Evolutionary conservation across 2,888 invertebrate genomes (phyloP), one percentile per base, ranked within the genome.

Genomic region (Cyclophora albipunctata): DNA sequence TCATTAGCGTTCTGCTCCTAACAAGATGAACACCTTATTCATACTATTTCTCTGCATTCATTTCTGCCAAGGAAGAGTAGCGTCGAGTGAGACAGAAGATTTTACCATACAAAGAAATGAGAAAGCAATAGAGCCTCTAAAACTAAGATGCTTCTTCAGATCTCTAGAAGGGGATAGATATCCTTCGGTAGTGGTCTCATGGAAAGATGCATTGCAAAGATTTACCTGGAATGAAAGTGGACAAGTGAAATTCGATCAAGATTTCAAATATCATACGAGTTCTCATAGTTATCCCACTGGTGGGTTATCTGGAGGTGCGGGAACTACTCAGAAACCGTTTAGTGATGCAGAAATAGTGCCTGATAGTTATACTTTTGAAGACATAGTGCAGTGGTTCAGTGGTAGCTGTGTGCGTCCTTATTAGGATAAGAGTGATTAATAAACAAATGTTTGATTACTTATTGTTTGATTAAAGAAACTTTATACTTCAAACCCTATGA

Each of bases 171-270:
- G 60, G 0, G 72, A 77, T 42, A 58, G 65, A 0, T 73, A 73
- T n/a, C 78, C 78, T 1, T 78, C 76, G 0, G 70, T 75, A 0
- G 55, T 80, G 3, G 66, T 78, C 37, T 69, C 59, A 47, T 77
- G 70, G 69, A 63, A 66, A 3, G 62, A 64, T 35, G 57, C 67
- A 45, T 45, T 69, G 2, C 64, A 66, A n/a, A 66, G 64, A 46
- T 51, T 73, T 7, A 69, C 70, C 2, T 72, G 71, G 70, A 57
- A 62, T 47, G 49, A 55, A 0, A 49, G 56, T 3, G 66, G 66
- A 35, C 58, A 56, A 0, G 58, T 62, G 34, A 55, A 46, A 7
- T 58, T 63, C 34, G 59, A 63, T 7, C 47, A 49, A 34, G 46
- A 69, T 37, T 67, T 61, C 52, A 56, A 62, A 45, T 58, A 63